These are phyloP conservation scores for Phalacrocorax pelagicus DNA, from an alignment of 2,113 vertebrate species.

Conservation along the genomic window DNA sequence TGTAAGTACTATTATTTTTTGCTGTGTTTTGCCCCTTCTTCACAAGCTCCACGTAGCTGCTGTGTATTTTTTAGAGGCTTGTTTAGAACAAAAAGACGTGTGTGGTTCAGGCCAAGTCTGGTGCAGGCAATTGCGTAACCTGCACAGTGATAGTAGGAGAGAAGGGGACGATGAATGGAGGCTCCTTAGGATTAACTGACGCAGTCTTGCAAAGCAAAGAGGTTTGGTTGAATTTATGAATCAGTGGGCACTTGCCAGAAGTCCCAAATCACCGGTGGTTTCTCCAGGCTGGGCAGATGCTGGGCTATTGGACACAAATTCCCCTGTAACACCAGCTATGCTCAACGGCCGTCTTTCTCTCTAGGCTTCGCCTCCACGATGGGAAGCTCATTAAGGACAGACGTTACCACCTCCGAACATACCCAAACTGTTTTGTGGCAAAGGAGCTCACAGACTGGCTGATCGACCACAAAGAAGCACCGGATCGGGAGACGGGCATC, in stretches of 20 bases:
- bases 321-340: background rate
- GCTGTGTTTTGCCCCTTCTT: background rate
- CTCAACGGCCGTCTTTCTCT: background rate
- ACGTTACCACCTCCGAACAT: slow-evolving; percentile 81
- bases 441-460: slow-evolving; percentile 88
- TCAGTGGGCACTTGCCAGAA: background rate
- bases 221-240: background rate
- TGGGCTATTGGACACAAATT: rapidly evolving
- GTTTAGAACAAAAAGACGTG: rapidly evolving
- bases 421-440: slow-evolving; percentile 87
- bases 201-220: background rate
- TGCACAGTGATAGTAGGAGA: background rate
- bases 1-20: rapidly evolving
- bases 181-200: background rate
- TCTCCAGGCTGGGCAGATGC: background rate
- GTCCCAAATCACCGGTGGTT: background rate
- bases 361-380: slow-evolving; percentile 83
- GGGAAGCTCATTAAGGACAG: slow-evolving; percentile 86
- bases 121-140: background rate
- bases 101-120: background rate
- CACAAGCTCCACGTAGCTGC: background rate
- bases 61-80: background rate
- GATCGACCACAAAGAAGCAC: slow-evolving; percentile 81
- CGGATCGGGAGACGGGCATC: slow-evolving; percentile 77
- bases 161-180: background rate